phyloP scores from a whole-genome alignment of 1,140 invertebrate species.

The Diorhabda carinulata region DNA sequence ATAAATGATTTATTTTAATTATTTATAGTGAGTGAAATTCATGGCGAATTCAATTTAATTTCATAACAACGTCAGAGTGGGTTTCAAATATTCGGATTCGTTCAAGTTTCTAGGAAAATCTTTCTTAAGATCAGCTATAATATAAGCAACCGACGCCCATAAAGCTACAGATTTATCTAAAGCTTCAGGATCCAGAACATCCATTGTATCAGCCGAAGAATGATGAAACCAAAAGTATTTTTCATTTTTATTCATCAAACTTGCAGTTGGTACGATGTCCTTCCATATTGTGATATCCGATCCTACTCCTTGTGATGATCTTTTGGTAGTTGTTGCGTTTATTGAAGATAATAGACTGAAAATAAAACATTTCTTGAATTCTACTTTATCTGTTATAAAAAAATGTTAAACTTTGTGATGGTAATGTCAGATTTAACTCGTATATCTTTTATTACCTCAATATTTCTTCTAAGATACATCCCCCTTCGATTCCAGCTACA shows the following conservation, averaged over 20 bases:
- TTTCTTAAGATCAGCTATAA: constrained; percentile 66
- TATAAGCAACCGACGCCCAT: constrained; percentile 67
- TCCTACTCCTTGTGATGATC: constrained; percentile 38
- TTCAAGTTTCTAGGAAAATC: constrained; percentile 55
- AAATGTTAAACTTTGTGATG: too few species aligned
- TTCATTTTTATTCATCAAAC: constrained; percentile 63
- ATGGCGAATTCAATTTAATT: too few species aligned
- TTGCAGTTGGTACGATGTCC: constrained; percentile 60
- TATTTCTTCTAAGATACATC: constrained; percentile 62
- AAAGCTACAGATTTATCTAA: constrained; percentile 68
- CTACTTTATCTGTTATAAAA: too few species aligned
- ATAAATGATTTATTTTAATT: too few species aligned
- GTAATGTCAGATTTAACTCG: too few species aligned
- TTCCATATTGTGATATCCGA: constrained; percentile 64
- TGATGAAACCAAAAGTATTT: constrained; percentile 83
- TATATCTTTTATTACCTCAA: constrained; percentile 49
- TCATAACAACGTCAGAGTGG: too few species aligned
- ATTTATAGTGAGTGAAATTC: too few species aligned
- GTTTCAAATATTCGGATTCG: too few species aligned
- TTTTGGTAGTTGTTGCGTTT: constrained; percentile 52
- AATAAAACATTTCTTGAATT: not conserved
- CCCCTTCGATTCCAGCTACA: constrained; percentile 54
- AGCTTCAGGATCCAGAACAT: constrained; percentile 59
- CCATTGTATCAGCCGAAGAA: constrained; percentile 71
- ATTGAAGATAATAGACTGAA: constrained; percentile 52